A percentile compares a stretch with the other conserved stretches of the same genome.
These are phyloP conservation scores for Austrofundulus limnaeus DNA, from an alignment of 2,113 vertebrate species.

Conservation along the genomic window DNA sequence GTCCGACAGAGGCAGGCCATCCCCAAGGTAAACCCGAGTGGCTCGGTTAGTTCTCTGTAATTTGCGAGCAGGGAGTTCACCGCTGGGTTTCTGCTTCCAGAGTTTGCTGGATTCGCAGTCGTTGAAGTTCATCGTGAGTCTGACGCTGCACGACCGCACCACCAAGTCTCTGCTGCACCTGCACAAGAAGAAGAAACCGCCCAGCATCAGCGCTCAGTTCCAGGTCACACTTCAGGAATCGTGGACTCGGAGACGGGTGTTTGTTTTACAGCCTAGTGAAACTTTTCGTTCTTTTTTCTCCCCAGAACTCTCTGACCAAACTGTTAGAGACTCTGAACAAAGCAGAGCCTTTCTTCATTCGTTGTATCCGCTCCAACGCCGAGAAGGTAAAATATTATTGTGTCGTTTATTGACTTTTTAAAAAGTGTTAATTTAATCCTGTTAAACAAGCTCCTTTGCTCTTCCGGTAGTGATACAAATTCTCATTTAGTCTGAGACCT, in stretches of 20 bases:
- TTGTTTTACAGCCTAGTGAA: not conserved
- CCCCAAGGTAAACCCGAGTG: slow-evolving; percentile 86
- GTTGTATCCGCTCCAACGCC: slow-evolving; percentile 96
- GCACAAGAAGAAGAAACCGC: slow-evolving; percentile 98
- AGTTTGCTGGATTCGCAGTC: slow-evolving; percentile 92
- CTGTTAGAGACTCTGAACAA: slow-evolving; percentile 89
- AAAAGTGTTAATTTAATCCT: not conserved
- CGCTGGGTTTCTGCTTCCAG: slow-evolving; percentile 63
- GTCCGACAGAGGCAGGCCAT: slow-evolving; percentile 91
- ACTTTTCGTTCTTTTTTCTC: slow-evolving; percentile 5
- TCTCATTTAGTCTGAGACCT: not conserved
- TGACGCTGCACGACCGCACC: slow-evolving; percentile 93
- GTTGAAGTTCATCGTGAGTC: slow-evolving; percentile 90
- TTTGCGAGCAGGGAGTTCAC: not conserved
- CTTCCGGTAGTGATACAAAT: not conserved
- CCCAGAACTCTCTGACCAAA: slow-evolving; percentile 91
- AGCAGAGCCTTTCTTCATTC: slow-evolving; percentile 97
- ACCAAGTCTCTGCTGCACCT: slow-evolving; percentile 94
- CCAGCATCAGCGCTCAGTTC: slow-evolving; percentile 98
- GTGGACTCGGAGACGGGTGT: not conserved
- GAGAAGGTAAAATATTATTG: slow-evolving; percentile 84
- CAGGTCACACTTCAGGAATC: slow-evolving; percentile 79
- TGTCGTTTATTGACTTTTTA: not conserved
- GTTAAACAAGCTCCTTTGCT: too few species aligned
- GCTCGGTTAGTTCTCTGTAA: not conserved